Evolutionary conservation across 1,140 invertebrate species (phyloP).

Genomic region (Drosophila rhopaloa): DNA sequence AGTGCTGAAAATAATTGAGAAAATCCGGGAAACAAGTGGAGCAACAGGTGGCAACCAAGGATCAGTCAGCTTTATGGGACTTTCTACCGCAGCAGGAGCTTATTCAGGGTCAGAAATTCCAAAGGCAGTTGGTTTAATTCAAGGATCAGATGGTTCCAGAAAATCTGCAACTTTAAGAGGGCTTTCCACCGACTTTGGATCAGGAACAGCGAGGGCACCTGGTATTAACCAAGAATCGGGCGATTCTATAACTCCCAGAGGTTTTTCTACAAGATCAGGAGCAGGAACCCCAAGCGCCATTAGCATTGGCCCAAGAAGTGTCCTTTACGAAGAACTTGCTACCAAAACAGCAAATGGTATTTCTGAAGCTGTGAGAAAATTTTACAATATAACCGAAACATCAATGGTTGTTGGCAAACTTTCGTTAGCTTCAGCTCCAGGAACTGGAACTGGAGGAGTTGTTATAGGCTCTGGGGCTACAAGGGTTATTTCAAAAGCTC

Average conservation of each 20-base stretch:
- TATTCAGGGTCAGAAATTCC: neutral
- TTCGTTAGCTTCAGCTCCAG: neutral
- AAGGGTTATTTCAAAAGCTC: neutral
- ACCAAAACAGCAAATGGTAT: neutral
- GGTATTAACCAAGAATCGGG: too few species aligned
- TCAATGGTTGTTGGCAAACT: neutral
- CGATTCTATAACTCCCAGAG: neutral
- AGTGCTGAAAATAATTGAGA: constrained; percentile 49
- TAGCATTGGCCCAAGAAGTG: neutral
- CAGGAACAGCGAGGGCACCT: neutral
- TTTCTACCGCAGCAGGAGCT: neutral
- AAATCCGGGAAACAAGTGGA: constrained; percentile 21
- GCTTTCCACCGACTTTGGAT: neutral
- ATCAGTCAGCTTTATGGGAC: neutral
- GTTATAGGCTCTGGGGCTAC: too few species aligned
- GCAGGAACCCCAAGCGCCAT: neutral
- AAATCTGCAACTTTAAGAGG: neutral
- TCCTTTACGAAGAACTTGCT: neutral
- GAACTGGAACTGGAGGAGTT: too few species aligned
- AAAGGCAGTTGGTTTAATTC: neutral
- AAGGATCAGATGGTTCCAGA: neutral
- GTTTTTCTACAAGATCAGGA: neutral
- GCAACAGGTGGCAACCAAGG: constrained; percentile 4
- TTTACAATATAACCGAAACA: neutral
- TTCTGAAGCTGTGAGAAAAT: neutral